Evolutionary conservation across 35 echinoderm and acorn worm genomes (phyloP).

Genomic region (Ophioderma brevispina): DNA sequence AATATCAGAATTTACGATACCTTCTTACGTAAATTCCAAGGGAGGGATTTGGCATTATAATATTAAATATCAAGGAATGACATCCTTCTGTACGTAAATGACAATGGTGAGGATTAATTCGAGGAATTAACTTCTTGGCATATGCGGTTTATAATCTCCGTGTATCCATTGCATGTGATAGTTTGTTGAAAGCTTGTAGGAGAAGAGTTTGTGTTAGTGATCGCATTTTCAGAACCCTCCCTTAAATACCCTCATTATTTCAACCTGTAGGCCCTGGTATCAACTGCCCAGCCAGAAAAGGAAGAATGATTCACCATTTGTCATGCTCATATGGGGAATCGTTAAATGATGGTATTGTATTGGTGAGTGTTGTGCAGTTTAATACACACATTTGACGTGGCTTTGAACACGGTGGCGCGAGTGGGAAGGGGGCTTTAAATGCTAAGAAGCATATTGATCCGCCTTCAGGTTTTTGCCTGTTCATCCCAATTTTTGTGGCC

Average conservation of each 20-base stretch:
- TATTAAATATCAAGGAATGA: no score
- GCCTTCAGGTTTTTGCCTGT: slow-evolving; percentile 25
- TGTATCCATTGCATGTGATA: not conserved
- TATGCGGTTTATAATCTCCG: not conserved
- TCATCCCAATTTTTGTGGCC: slow-evolving; percentile 27
- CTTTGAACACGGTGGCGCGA: not conserved
- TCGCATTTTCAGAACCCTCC: not conserved
- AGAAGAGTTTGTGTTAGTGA: not conserved
- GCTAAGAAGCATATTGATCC: slow-evolving; percentile 35
- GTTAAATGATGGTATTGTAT: slow-evolving; percentile 27
- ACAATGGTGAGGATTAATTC: no score
- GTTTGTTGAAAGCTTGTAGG: not conserved
- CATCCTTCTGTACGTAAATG: no score
- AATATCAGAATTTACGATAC: no score
- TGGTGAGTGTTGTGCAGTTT: not conserved
- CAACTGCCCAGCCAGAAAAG: not conserved
- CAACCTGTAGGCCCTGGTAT: slow-evolving; percentile 18
- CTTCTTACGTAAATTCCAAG: no score
- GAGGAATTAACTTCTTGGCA: not conserved
- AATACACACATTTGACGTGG: slow-evolving; percentile 30
- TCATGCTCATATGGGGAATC: not conserved
- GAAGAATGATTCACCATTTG: slow-evolving; percentile 31
- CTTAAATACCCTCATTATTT: not conserved
- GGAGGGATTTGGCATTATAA: no score
- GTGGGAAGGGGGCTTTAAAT: slow-evolving; percentile 2